Conservation (phyloP, 2,113 vertebrate species). For the Terrapene triunguis region DNA sequence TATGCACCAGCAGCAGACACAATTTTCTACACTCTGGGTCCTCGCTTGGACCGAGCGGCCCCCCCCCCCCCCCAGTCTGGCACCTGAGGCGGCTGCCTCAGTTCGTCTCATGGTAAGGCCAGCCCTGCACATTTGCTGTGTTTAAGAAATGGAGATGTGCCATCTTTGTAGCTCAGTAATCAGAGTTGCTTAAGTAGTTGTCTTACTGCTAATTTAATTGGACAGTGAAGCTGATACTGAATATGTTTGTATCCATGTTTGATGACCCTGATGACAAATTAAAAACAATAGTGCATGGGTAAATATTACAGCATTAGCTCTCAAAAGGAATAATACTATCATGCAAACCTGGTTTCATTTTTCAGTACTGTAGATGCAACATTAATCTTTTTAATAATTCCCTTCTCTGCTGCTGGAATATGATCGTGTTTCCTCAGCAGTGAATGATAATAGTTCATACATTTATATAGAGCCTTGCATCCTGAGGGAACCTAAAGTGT, state of each 20-base stretch:
- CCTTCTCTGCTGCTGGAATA: neutral
- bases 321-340: neutral
- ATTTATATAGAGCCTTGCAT: neutral
- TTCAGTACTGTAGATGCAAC: neutral
- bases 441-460: neutral
- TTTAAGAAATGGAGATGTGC: neutral
- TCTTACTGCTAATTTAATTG: slow-evolving; percentile 20
- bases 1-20: too few relatives aligned
- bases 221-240: neutral
- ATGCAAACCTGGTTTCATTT: neutral
- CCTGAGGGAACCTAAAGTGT: neutral
- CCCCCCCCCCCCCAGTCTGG: too few relatives aligned
- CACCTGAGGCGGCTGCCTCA: too few relatives aligned
- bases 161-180: neutral
- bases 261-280: neutral
- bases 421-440: neutral
- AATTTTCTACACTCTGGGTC: too few relatives aligned
- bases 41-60: too few relatives aligned
- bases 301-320: neutral
- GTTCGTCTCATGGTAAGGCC: too few relatives aligned
- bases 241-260: neutral
- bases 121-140: neutral
- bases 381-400: neutral
- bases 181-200: neutral
- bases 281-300: neutral